Conservation (phyloP, 2,113 vertebrate genomes). For the Oxyura jamaicensis region DNA sequence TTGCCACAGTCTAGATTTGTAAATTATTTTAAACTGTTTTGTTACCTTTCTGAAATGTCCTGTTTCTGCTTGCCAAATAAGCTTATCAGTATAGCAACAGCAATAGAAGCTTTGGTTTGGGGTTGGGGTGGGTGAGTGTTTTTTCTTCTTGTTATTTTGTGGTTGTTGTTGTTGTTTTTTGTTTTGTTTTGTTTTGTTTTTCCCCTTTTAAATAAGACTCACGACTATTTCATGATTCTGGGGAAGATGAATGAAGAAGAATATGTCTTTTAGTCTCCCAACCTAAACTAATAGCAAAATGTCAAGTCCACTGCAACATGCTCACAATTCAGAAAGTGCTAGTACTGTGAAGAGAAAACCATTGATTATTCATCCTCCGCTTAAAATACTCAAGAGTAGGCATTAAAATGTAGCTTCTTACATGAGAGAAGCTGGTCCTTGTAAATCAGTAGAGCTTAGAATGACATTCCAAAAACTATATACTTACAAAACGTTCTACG, state of each 20-base stretch:
- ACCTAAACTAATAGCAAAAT: slow-evolving; percentile 53
- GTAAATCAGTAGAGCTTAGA: neutral
- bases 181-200: no score
- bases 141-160: neutral
- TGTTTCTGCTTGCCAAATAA: slow-evolving; percentile 5
- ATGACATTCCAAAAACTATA: neutral
- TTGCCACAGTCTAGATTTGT: neutral
- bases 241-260: slow-evolving; percentile 38
- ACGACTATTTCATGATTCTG: slow-evolving; percentile 41
- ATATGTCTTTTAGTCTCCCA: slow-evolving; percentile 38
- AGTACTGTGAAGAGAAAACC: slow-evolving; percentile 62
- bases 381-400: neutral
- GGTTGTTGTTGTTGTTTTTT: no score
- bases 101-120: slow-evolving; percentile 5
- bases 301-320: slow-evolving; percentile 41
- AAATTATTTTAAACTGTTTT: slow-evolving; percentile 1
- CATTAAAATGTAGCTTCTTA: slow-evolving; percentile 30
- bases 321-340: slow-evolving; percentile 61
- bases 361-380: slow-evolving; percentile 56
- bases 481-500: neutral
- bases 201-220: neutral
- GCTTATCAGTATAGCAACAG: slow-evolving; percentile 12
- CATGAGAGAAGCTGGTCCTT: neutral
- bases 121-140: neutral
- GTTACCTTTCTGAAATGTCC: neutral